Evolutionary conservation across 64 coral and sea anemone genomes (phyloP).

Genomic region (Pocillopora damicornis): DNA sequence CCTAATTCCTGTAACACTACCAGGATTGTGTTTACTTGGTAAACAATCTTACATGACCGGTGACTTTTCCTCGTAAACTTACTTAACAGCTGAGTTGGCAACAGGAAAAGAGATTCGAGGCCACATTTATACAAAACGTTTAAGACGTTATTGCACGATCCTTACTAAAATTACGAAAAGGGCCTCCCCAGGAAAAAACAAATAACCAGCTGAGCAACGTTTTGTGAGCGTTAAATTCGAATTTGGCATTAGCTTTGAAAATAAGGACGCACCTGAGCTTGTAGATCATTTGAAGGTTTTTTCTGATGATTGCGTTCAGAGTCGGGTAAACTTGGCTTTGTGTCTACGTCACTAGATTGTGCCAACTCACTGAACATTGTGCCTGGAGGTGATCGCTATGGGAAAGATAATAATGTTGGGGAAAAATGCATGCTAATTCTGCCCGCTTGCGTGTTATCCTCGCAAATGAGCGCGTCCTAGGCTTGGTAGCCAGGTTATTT

Average conservation of each 20-base stretch:
- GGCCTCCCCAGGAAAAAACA: no score
- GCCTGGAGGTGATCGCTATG: constrained; percentile 31
- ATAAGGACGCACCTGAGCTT: not conserved
- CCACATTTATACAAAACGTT: no score
- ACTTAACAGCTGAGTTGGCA: no score
- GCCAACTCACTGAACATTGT: constrained; percentile 62
- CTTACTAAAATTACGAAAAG: no score
- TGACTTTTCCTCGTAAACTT: no score
- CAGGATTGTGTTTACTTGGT: no score
- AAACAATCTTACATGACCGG: no score
- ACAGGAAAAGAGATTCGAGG: no score
- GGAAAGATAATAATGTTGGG: not conserved
- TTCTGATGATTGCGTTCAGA: not conserved
- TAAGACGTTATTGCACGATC: no score
- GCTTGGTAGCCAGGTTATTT: constrained; percentile 17
- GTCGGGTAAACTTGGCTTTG: not conserved
- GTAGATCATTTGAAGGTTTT: not conserved
- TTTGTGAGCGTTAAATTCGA: no score
- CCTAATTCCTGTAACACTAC: no score
- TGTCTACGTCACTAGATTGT: constrained; percentile 6
- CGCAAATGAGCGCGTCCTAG: not conserved
- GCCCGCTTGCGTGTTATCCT: not conserved
- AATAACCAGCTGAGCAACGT: no score
- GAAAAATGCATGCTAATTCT: constrained; percentile 26
- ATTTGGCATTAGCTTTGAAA: not conserved